Evolutionary conservation across 2,797 vertebrate species (phyloP).

Genomic region (Oreortyx pictus): DNA sequence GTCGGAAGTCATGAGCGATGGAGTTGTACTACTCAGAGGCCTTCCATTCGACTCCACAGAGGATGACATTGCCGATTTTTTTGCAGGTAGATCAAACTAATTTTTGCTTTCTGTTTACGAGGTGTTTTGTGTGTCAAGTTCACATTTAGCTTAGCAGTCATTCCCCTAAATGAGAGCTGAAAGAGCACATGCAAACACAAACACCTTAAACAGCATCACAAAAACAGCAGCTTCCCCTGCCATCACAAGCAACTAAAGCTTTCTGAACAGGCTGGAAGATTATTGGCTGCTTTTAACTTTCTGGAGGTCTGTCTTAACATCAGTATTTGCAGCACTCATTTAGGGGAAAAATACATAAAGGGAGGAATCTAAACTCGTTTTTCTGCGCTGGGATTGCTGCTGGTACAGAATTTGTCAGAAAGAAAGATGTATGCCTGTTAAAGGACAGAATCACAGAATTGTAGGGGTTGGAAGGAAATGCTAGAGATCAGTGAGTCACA

Average conservation of each 20-base stretch:
- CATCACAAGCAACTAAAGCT: background rate
- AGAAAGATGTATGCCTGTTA: too few species aligned
- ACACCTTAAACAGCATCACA: fast-evolving
- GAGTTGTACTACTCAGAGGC: constrained; percentile 87
- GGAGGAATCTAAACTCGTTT: background rate
- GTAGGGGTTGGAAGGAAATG: too few species aligned
- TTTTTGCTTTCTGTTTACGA: fast-evolving
- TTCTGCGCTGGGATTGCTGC: fast-evolving
- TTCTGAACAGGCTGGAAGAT: background rate
- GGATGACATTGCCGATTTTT: constrained; percentile 87
- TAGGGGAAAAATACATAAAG: background rate
- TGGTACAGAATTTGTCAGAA: fast-evolving
- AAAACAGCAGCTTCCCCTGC: background rate
- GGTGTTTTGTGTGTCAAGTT: fast-evolving
- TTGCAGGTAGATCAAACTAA: constrained; percentile 81
- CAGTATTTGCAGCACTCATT: background rate
- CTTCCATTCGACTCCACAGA: constrained; percentile 88
- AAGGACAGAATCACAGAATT: too few species aligned
- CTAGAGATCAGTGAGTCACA: too few species aligned
- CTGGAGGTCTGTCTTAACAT: background rate
- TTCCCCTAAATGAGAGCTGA: background rate
- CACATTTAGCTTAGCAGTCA: background rate
- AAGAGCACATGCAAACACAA: fast-evolving
- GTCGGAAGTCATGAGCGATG: constrained; percentile 60
- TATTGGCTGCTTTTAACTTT: background rate